Evolutionary conservation across 2,888 invertebrate genomes (phyloP).

Genomic region (Dasysyrphus albostriatus): DNA sequence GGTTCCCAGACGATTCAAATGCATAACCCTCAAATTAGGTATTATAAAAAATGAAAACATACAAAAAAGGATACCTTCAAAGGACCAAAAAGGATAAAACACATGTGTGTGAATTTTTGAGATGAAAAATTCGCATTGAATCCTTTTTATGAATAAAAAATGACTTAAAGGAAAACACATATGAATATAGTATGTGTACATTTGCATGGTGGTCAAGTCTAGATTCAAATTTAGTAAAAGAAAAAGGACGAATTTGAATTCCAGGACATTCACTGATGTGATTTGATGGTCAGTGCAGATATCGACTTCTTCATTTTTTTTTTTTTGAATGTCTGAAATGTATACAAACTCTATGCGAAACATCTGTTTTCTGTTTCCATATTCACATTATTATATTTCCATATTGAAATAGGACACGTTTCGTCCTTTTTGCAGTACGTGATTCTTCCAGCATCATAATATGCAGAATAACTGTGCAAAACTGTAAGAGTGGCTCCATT

Average conservation of each 20-base stretch:
- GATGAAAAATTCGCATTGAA: constrained; percentile 21
- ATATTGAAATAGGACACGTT: constrained; percentile 57
- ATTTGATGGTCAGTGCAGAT: constrained; percentile 49
- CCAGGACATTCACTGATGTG: constrained; percentile 65
- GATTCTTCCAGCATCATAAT: constrained; percentile 50
- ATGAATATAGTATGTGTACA: neutral
- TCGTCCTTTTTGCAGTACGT: constrained; percentile 66
- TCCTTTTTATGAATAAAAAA: constrained; percentile 65
- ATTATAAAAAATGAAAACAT: constrained; percentile 47
- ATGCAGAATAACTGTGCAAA: constrained; percentile 65
- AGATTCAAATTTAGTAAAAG: constrained; percentile 48
- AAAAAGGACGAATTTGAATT: constrained; percentile 69
- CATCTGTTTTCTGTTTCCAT: constrained; percentile 49
- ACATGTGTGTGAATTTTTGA: constrained; percentile 52
- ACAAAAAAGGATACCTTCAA: constrained; percentile 24
- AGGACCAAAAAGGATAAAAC: constrained; percentile 39
- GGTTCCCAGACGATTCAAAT: constrained; percentile 1
- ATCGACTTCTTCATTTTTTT: constrained; percentile 13
- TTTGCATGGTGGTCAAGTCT: constrained; percentile 62
- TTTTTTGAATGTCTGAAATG: constrained; percentile 31
- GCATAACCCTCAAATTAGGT: constrained; percentile 69
- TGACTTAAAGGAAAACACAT: constrained; percentile 14
- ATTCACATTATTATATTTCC: constrained; percentile 9
- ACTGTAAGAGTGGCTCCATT: constrained; percentile 1
- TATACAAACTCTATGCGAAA: constrained; percentile 32